Conservation (phyloP, 2,797 vertebrate genomes). For the Myiothlypis coronata region DNA sequence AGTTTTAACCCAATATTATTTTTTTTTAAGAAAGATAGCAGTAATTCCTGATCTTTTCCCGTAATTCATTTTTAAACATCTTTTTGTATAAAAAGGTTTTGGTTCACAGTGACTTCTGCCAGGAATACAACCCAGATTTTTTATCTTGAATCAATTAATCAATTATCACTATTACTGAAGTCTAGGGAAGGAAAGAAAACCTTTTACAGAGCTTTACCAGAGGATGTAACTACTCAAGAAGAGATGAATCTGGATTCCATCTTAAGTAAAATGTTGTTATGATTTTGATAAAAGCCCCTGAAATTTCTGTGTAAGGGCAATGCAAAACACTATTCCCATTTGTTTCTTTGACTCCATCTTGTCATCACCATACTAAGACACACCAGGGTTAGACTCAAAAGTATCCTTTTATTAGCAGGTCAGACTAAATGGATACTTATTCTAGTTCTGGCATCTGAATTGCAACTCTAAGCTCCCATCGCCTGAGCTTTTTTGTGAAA, state of each 20-base stretch:
- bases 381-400: neutral
- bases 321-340: neutral
- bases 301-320: neutral
- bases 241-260: neutral
- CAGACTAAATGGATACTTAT: neutral
- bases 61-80: neutral
- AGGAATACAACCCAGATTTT: neutral
- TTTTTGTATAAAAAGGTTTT: neutral
- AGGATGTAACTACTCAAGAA: neutral
- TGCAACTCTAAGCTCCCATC: neutral
- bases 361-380: neutral
- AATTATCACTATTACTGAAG: neutral
- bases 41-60: neutral
- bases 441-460: neutral
- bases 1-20: neutral
- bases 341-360: neutral
- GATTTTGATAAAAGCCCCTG: neutral
- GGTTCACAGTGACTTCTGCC: neutral
- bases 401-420: neutral
- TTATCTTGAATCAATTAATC: conserved; percentile 8
- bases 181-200: neutral
- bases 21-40: neutral
- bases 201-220: neutral
- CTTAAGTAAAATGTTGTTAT: neutral
- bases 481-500: neutral